Base-by-base conservation (phyloP, 2,888 invertebrate species). In the Halictus quadricinctus region DNA sequence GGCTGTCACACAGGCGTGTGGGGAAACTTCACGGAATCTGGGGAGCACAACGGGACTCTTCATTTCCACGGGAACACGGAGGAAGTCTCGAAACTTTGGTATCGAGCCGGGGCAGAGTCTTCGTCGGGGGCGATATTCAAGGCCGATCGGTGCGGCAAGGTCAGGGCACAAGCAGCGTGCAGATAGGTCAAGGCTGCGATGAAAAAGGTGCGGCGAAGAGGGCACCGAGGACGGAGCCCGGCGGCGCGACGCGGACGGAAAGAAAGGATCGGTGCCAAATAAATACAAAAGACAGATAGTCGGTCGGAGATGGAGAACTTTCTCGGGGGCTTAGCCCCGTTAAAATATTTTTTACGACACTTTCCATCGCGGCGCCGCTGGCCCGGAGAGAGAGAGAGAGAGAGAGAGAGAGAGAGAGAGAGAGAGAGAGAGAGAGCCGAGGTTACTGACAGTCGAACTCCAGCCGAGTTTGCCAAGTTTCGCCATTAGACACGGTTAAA, bases 401-500 rank as follows among this genome's bases (percentile, higher is more conserved):
- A 29, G 29, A 29, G 54, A 54, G n/a, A 54, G 58, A n/a, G 86
- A 87, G 90, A 29, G 29, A 29, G 2, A 29, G 29, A 46, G 46
- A 46, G 46, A 8, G 46, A 46, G 46, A 46, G 46, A 46, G 46
- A 46, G 58, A n/a, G 86, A 87, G 90, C 80, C 90, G 90, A 91
- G 91, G 90, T 92, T 91, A 92, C 92, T 91, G 91, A 92, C 90
- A 91, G 93, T 91, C 92, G 92, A 93, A 93, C 92, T 93, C 92
- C 88, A 84, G 85, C 83, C 88, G 91, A 93, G 92, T 93, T 93
- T 88, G 88, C 91, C 93, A 94, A 94, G 93, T 94, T 94, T 93
- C 91, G 91, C 92, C 93, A 93, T 94, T 94, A 94, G 93, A 92
- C 91, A 93, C 92, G 92, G 93, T 93, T 93, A 93, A 93, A 94